Evolutionary conservation across 2,113 vertebrate genomes (phyloP).

Genomic region (Dicaeum eximium): DNA sequence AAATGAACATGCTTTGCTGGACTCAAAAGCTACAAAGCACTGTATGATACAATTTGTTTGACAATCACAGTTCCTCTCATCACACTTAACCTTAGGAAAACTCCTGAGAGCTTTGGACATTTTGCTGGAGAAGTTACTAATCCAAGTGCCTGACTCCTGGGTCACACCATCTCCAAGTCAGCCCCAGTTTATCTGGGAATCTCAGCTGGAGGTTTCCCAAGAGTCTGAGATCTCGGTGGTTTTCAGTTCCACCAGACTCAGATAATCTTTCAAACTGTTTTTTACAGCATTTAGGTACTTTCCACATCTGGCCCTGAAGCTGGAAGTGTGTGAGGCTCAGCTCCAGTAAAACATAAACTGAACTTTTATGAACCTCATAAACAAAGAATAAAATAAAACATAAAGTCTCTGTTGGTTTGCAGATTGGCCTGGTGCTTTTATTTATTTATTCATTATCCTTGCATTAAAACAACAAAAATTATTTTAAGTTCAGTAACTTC

Average conservation of each 20-base stretch:
- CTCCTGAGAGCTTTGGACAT: neutral
- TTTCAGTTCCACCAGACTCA: neutral
- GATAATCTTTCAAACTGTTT: constrained; percentile 5
- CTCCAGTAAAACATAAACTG: constrained; percentile 38
- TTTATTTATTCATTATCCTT: constrained; percentile 11
- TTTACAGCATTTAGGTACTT: constrained; percentile 56
- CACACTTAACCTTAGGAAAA: constrained; percentile 23
- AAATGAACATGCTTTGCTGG: neutral
- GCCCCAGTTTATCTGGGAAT: constrained; percentile 45
- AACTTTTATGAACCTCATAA: constrained; percentile 51
- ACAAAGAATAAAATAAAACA: constrained; percentile 47
- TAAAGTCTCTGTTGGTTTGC: constrained; percentile 1
- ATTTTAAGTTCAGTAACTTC: constrained; percentile 19
- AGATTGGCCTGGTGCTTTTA: neutral
- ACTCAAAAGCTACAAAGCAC: neutral
- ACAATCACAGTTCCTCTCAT: neutral
- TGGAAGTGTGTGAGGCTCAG: constrained; percentile 22
- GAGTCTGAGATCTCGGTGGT: neutral
- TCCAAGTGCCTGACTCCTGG: neutral
- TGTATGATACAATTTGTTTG: neutral
- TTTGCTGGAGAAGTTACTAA: neutral
- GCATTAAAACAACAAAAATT: neutral
- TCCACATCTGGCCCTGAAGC: constrained; percentile 44
- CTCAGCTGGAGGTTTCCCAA: constrained; percentile 36
- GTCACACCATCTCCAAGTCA: neutral